These are phyloP conservation scores for Busseola fusca DNA, from an alignment of 2,888 invertebrate genomes.

Conservation along the genomic window DNA sequence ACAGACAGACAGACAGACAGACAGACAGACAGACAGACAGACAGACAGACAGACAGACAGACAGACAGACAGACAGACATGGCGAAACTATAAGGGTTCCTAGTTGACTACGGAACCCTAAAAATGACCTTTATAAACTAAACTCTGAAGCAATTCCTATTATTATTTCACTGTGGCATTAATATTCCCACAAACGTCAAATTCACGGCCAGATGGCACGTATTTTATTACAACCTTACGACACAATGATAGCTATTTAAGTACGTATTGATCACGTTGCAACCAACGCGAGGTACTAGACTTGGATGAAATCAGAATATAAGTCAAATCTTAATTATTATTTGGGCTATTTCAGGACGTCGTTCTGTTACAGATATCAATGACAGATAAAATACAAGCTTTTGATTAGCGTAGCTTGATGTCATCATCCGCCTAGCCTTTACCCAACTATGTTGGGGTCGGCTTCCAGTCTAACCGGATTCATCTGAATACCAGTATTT, in stretches of 20 bases:
- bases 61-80: too few relatives aligned
- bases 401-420: too few relatives aligned
- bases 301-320: not conserved
- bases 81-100: too few relatives aligned
- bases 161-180: not conserved
- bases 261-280: slow-evolving; percentile 24
- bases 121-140: not conserved
- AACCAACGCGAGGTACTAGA: not conserved
- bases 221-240: slow-evolving; percentile 25
- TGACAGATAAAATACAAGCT: not conserved
- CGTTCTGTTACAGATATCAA: not conserved
- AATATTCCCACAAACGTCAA: slow-evolving; percentile 30
- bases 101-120: too few relatives aligned
- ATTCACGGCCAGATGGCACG: slow-evolving; percentile 21
- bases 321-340: not conserved
- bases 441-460: too few relatives aligned
- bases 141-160: not conserved
- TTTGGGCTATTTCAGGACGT: not conserved
- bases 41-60: too few relatives aligned
- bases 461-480: too few relatives aligned
- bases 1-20: too few relatives aligned
- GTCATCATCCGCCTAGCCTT: too few relatives aligned
- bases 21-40: too few relatives aligned
- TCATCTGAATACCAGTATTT: too few relatives aligned
- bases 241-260: slow-evolving; percentile 1